Evolutionary conservation across 1,140 invertebrate species (phyloP).

Genomic region (Pogonomyrmex barbatus): DNA sequence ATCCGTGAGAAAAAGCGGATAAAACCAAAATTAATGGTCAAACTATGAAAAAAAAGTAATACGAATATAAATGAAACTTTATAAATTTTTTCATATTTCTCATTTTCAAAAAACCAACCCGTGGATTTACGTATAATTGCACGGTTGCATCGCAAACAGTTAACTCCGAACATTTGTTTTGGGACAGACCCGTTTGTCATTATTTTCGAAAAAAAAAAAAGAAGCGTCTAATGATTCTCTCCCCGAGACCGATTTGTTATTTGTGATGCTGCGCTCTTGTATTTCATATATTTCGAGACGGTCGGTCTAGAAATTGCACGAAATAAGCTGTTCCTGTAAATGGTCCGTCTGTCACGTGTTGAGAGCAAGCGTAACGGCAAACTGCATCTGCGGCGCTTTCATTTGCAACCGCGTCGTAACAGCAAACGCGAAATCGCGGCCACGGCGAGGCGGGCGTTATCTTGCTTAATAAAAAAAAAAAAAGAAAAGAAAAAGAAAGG

Average conservation of each 20-base stretch:
- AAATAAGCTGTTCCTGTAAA: constrained; percentile 50
- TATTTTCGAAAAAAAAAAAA: background rate
- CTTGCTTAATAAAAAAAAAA: constrained; percentile 1
- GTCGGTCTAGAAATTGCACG: background rate
- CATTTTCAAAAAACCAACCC: background rate
- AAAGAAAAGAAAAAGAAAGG: constrained; percentile 1
- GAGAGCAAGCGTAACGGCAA: constrained; percentile 39
- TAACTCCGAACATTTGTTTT: background rate
- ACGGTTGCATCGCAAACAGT: background rate
- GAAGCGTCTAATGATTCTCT: background rate
- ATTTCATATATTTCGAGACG: background rate
- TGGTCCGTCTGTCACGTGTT: constrained; percentile 20
- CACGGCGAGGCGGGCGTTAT: constrained; percentile 52
- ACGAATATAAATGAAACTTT: background rate
- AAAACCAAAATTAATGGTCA: background rate
- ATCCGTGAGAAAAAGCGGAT: background rate
- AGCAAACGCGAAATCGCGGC: constrained; percentile 40
- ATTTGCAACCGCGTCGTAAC: constrained; percentile 43
- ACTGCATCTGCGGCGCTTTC: constrained; percentile 43
- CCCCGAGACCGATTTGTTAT: background rate
- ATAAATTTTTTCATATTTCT: background rate
- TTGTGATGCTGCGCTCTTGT: no score
- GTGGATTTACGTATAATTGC: background rate
- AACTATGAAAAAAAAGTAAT: background rate
- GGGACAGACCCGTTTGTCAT: background rate